These are phyloP conservation scores for Uropetala carovei DNA, from an alignment of 2,888 invertebrate species.

Conservation along the genomic window DNA sequence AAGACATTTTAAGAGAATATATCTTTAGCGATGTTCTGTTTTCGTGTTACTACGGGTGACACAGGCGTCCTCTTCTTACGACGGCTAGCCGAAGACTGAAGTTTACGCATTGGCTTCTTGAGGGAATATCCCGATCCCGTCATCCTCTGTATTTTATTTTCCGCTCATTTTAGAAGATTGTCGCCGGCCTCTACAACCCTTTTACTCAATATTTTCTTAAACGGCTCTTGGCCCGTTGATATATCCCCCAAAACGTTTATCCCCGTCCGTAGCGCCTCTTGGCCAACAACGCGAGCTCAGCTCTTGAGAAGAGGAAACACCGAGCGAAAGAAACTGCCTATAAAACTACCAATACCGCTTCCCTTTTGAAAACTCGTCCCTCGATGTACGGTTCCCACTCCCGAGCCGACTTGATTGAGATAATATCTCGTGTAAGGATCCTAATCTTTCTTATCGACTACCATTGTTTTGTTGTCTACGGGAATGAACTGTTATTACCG, in stretches of 20 bases:
- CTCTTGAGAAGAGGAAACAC: constrained; percentile 65
- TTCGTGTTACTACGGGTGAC: not conserved
- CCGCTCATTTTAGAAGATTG: not conserved
- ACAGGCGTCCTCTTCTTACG: not conserved
- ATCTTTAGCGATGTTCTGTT: too few relatives aligned
- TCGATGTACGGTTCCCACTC: constrained; percentile 5
- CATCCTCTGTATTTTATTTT: too few relatives aligned
- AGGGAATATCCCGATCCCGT: too few relatives aligned
- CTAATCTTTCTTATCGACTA: not conserved
- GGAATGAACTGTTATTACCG: too few relatives aligned
- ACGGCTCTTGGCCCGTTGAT: too few relatives aligned
- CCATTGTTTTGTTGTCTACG: not conserved
- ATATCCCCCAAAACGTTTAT: constrained; percentile 44
- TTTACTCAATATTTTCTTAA: too few relatives aligned
- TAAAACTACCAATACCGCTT: constrained; percentile 8
- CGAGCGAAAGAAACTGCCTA: not conserved
- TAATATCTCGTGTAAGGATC: constrained; percentile 39
- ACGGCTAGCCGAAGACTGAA: not conserved
- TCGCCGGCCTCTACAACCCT: too few relatives aligned
- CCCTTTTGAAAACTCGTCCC: too few relatives aligned
- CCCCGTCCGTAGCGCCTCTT: constrained; percentile 56
- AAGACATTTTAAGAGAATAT: too few relatives aligned
- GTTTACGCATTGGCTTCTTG: too few relatives aligned
- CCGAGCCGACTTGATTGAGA: constrained; percentile 28
- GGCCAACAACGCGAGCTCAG: constrained; percentile 65